Evolutionary conservation across 2,113 vertebrate genomes (phyloP).

Genomic region (Neomonachus schauinslandi): DNA sequence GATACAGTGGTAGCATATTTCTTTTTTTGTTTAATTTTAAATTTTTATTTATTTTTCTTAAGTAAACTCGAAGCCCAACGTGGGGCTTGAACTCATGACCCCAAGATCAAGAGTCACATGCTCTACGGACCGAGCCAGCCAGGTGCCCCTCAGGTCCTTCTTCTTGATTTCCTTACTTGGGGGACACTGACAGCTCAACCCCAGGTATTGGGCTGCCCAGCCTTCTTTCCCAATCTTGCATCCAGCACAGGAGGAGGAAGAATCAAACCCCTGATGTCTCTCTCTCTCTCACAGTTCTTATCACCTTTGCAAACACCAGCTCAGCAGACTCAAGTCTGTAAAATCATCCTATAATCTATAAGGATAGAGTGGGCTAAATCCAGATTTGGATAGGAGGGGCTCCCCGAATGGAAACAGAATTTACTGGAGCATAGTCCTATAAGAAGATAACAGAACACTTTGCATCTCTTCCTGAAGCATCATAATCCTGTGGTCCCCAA

Average conservation of each 20-base stretch:
- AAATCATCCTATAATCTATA: not conserved
- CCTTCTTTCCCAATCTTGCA: not conserved
- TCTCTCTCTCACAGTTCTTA: not conserved
- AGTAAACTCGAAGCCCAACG: not conserved
- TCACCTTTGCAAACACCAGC: not conserved
- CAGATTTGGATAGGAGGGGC: not conserved
- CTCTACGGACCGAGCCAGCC: not conserved
- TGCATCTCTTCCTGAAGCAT: not conserved
- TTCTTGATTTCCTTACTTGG: not conserved
- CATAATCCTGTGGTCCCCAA: not conserved
- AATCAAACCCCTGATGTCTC: not conserved
- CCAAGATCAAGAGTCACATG: not conserved
- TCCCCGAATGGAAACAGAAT: not conserved
- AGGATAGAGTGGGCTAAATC: not conserved
- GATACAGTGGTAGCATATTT: not conserved
- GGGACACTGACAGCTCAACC: not conserved
- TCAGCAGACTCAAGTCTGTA: not conserved
- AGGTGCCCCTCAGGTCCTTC: not conserved
- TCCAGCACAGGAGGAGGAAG: not conserved
- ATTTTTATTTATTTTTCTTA: not conserved
- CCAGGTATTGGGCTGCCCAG: not conserved
- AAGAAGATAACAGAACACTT: not conserved
- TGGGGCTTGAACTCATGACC: not conserved
- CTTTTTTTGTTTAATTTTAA: not conserved
- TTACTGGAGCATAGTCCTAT: not conserved